Conservation (phyloP, 2,113 vertebrate genomes). For the Neopipo cinnamomea region DNA sequence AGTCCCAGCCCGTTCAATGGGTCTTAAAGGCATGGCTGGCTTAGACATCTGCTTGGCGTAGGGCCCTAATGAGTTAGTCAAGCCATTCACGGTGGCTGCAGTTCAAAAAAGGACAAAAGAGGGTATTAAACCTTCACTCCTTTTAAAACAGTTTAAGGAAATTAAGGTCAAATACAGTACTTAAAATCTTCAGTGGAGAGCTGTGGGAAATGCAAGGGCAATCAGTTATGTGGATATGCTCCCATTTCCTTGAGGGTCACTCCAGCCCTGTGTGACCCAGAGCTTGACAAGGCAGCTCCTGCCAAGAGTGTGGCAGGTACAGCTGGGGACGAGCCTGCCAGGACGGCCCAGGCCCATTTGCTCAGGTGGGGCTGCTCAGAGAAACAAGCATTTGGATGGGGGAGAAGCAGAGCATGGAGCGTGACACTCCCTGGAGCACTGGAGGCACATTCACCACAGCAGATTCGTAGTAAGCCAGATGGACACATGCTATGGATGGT, state of each 20-base stretch:
- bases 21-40: background rate
- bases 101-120: background rate
- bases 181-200: background rate
- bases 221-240: background rate
- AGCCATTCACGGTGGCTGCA: background rate
- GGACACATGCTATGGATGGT: background rate
- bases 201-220: rapidly evolving
- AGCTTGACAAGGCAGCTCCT: background rate
- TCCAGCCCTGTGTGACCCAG: background rate
- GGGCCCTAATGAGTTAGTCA: background rate
- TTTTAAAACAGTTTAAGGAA: background rate
- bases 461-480: background rate
- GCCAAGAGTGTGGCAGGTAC: background rate
- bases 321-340: background rate
- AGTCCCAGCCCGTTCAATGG: background rate
- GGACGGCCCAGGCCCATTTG: background rate
- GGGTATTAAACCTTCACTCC: background rate
- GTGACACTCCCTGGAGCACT: background rate
- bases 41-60: background rate
- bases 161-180: background rate
- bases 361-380: background rate
- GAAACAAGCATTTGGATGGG: background rate
- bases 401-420: background rate
- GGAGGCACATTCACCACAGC: background rate
- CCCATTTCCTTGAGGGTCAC: background rate